These are phyloP conservation scores for Erpornis zantholeuca DNA, from an alignment of 2,113 vertebrate genomes.

Conservation along the genomic window DNA sequence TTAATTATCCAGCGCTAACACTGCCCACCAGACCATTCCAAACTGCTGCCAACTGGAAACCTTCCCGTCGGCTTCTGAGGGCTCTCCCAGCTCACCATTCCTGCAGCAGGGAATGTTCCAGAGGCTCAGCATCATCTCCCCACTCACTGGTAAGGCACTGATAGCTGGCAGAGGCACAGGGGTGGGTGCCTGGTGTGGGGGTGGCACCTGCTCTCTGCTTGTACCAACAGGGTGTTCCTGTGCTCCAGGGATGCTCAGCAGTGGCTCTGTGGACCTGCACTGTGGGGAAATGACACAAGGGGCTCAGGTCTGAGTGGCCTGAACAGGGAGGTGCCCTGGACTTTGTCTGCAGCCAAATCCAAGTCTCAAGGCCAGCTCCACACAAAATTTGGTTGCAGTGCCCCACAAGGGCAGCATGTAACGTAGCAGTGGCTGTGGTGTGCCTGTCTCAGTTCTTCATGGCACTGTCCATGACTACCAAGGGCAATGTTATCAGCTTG, in stretches of 20 bases:
- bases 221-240: background rate
- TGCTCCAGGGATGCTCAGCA: accelerated
- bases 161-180: accelerated
- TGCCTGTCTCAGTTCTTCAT: background rate
- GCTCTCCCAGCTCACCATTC: background rate
- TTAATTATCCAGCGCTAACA: slow-evolving; percentile 55
- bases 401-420: accelerated
- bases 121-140: background rate
- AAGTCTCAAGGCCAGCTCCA: background rate
- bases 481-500: background rate
- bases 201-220: background rate
- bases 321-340: background rate
- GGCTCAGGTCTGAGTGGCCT: background rate
- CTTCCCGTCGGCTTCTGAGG: background rate
- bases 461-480: background rate
- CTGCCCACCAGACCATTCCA: slow-evolving; percentile 26
- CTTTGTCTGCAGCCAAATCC: background rate
- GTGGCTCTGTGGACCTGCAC: background rate
- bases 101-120: accelerated
- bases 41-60: background rate
- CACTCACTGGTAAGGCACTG: background rate
- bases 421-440: background rate
- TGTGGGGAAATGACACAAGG: background rate
- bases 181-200: background rate
- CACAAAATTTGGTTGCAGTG: background rate